phyloP scores from a whole-genome alignment of 2,113 vertebrate species.

The Cavia porcellus region DNA sequence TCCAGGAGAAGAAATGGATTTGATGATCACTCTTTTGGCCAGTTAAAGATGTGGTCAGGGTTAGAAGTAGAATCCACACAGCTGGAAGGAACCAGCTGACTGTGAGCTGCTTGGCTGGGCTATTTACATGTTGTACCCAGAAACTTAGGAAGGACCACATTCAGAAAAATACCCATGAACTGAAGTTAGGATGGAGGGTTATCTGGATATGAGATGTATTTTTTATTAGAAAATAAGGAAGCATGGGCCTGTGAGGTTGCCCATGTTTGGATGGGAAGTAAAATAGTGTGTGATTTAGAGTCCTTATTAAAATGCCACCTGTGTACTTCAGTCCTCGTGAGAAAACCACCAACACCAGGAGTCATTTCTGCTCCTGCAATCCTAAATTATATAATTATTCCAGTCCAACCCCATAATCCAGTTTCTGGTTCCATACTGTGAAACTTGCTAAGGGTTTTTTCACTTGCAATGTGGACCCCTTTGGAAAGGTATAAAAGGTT shows the following conservation, averaged over 20 bases:
- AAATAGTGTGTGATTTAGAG: background rate
- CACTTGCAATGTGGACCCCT: constrained; percentile 6
- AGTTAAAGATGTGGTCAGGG: background rate
- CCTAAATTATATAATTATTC: constrained; percentile 2
- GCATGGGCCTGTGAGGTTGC: background rate
- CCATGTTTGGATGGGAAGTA: background rate
- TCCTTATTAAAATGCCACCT: constrained; percentile 62
- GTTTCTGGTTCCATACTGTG: background rate
- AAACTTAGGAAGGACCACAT: background rate
- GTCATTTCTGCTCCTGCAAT: background rate
- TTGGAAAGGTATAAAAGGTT: constrained; percentile 6
- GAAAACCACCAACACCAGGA: background rate
- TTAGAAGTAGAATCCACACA: background rate
- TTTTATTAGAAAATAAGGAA: background rate
- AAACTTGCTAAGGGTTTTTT: background rate
- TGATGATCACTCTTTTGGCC: background rate
- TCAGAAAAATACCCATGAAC: background rate
- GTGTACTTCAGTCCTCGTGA: background rate
- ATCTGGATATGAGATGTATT: background rate
- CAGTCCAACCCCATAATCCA: background rate
- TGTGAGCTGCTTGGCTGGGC: background rate
- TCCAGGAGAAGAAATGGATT: background rate
- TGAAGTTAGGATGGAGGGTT: background rate
- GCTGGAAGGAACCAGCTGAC: background rate
- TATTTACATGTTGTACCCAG: background rate